phyloP scores from a whole-genome alignment of 2,113 vertebrate genomes.

The Ceratotherium simum region DNA sequence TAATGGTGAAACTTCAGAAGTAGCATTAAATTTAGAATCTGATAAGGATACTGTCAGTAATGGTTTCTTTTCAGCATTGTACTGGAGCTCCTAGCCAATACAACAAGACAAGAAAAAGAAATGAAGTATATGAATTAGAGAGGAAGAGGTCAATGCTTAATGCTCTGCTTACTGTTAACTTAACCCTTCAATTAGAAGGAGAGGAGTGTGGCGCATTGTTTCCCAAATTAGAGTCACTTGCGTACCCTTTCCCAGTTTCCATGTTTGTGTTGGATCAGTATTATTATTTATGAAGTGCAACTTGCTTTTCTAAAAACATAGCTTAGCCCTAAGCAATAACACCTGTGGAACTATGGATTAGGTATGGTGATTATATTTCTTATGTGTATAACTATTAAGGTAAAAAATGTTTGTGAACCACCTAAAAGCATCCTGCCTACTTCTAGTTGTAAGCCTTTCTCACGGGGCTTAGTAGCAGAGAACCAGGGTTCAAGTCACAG shows the following conservation, averaged over 20 bases:
- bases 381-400: background rate
- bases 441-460: background rate
- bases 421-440: background rate
- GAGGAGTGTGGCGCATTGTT: background rate
- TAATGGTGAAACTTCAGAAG: slow-evolving; percentile 46
- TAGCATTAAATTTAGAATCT: slow-evolving; percentile 9
- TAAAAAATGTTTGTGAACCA: background rate
- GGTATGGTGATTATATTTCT: background rate
- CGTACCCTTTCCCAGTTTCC: background rate
- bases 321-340: background rate
- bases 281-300: background rate
- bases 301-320: background rate
- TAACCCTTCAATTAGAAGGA: background rate
- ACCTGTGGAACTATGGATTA: background rate
- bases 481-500: background rate
- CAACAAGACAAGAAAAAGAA: slow-evolving; percentile 46
- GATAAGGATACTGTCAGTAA: background rate
- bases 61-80: slow-evolving; percentile 9
- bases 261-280: background rate
- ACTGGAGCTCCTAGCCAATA: background rate
- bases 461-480: background rate
- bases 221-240: background rate
- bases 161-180: background rate
- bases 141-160: background rate
- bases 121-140: background rate